Base-by-base conservation (phyloP, 2,797 vertebrate genomes). In the Oreonectes daqikongensis region DNA sequence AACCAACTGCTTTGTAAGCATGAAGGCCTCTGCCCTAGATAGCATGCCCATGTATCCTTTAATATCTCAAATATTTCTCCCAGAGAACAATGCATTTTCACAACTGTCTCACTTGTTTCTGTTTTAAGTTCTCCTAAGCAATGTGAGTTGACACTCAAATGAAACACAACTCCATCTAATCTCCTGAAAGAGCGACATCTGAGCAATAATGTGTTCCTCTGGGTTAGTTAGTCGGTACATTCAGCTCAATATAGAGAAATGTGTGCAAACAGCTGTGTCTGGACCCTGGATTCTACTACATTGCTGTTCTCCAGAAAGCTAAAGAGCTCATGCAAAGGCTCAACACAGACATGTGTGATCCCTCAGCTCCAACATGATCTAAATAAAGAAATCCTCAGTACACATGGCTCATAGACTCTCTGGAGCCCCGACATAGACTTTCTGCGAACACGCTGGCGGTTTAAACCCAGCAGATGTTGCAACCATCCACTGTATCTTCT, bases 311-410 rank as follows among this genome's bases (percentile, higher is more conserved):
- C 59, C 42, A 30, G 24, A 74, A 67, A 55, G 61, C 66, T 80
- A 67, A 80, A 80, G 65, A 77, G 74, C 69, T 77, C 73, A 57
- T 64, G 46, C 75, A 77, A 60, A 64, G 63, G 75, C 64, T 81
- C 69, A 78, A 32, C 48, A 70, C 70, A 81, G 63, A 17, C 64
- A 66, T 65, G 69, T 24, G 24, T 77, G 61, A 71, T 69, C 55
- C 70, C 53, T 15, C 55, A 60, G 30, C 46, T n/a, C 40, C 68
- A 75, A 44, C 55, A 30, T 70, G 59, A 52, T 69, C 76, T 76
- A 73, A 79, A 81, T 79, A 83, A 66, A 80, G 70, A 72, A 59
- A 38, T 61, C 63, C 48, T 22, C 40, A 24, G 53, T 61, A 57
- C 78, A 71, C 67, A 61, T 9, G 42, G 48, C 52, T 55, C 57